phyloP scores from a whole-genome alignment of 2,797 vertebrate species.

The Poeciliopsis turneri region DNA sequence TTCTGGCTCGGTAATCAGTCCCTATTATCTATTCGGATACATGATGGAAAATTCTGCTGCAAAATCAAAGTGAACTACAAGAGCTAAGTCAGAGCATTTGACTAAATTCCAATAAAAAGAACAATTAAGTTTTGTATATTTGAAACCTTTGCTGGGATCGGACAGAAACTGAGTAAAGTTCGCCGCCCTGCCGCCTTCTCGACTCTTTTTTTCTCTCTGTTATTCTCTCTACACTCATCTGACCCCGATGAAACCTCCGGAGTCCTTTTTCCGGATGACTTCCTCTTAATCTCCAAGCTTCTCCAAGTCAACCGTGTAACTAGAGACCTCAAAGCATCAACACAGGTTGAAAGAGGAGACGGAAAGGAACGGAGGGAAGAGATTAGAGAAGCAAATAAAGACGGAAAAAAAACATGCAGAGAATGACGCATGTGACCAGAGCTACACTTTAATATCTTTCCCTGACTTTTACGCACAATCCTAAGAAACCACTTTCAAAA shows the following conservation, averaged over 20 bases:
- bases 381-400: constrained; percentile 1
- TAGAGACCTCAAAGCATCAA: constrained; percentile 7
- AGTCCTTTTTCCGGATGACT: constrained; percentile 38
- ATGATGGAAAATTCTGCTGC: not conserved
- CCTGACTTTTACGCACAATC: not conserved
- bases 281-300: constrained; percentile 25
- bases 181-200: constrained; percentile 10
- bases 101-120: not conserved
- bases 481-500: not conserved
- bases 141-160: constrained; percentile 7
- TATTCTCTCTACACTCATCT: not conserved
- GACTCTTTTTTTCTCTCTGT: not conserved
- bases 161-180: constrained; percentile 39
- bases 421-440: not conserved
- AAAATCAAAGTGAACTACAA: constrained; percentile 4
- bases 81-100: not conserved
- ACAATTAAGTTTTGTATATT: not conserved
- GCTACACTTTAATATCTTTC: not conserved
- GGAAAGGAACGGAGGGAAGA: not conserved
- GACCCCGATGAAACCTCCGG: constrained; percentile 32
- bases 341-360: constrained; percentile 8
- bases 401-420: constrained; percentile 26
- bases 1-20: not conserved
- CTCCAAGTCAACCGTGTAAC: constrained; percentile 29
- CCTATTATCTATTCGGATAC: not conserved